Evolutionary conservation across 1,140 invertebrate species (phyloP).

Genomic region (Prorops nasuta): DNA sequence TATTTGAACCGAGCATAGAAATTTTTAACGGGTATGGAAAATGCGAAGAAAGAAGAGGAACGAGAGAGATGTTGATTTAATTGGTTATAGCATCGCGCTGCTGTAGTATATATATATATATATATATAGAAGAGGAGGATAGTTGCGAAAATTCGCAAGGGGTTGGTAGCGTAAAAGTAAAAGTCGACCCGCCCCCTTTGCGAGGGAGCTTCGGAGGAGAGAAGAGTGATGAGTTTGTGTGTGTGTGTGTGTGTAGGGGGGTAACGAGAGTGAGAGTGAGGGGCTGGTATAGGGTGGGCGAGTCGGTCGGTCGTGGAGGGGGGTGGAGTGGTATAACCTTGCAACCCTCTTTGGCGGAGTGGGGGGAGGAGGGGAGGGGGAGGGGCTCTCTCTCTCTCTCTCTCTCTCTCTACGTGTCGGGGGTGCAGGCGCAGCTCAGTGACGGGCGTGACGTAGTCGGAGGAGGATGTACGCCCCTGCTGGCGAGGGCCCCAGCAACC

Average conservation of each 20-base stretch:
- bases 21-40: too few relatives aligned
- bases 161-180: too few relatives aligned
- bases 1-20: too few relatives aligned
- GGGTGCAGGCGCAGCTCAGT: constrained; percentile 28
- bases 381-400: constrained; percentile 27
- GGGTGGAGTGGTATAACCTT: constrained; percentile 38
- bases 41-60: too few relatives aligned
- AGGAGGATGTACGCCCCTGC: constrained; percentile 56
- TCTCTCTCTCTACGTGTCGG: too few relatives aligned
- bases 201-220: constrained; percentile 18
- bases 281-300: constrained; percentile 9
- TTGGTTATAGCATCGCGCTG: too few relatives aligned
- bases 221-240: constrained; percentile 8
- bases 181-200: too few relatives aligned
- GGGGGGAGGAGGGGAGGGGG: constrained; percentile 32
- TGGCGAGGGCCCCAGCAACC: constrained; percentile 50
- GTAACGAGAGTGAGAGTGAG: constrained; percentile 2
- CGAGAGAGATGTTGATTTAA: too few relatives aligned
- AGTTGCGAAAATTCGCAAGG: too few relatives aligned
- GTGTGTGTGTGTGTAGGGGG: constrained; percentile 3
- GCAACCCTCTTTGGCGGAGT: constrained; percentile 43
- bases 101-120: too few relatives aligned
- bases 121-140: too few relatives aligned
- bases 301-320: constrained; percentile 9
- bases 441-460: constrained; percentile 55